Base-by-base conservation (phyloP, 2,888 invertebrate genomes). In the Pantelozetes paolii region DNA sequence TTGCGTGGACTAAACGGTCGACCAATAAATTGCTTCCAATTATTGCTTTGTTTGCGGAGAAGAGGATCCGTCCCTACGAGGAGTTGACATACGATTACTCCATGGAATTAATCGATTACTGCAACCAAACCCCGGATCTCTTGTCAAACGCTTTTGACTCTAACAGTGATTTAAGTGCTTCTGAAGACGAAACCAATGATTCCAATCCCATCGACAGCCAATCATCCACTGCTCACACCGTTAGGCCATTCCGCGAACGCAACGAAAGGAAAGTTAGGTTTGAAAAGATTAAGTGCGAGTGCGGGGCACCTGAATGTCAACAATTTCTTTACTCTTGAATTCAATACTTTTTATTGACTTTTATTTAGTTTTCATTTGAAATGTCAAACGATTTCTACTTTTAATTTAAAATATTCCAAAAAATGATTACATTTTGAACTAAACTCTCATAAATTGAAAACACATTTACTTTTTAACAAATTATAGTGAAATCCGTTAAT, bases 51-150 rank as follows among this genome's bases (percentile, higher is more conserved):
- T 98, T 96, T 83, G 89, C 95, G 0, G 86, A 88, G 15, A 85
- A 89, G 45, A 89, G 90, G 77, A 94, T 97, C 75, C 86, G 87
- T 74, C 86, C 86, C 40, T 90, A 90, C 45, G 94, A 94, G 81
- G 94, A 97, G 81, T 84, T 97, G 6, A 90, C 91, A 23, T 96
- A 96, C 84, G 95, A 97, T 82, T 97, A 97, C 82, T 87, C 74
- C 9, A 64, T 64, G 64, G 64, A 64, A 36, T 2, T 36, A 6
- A 64, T 13, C 1, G 64, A 59, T 18, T 57, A 15, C 8, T 26
- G 28, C n/a, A 59, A 59, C 18, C 28, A 59, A 28, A 28, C 3
- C 15, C 13, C 28, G 15, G 28, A 20, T 5, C 30, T 15, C 6
- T 28, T 18, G 18, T 50, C 50, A n/a, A n/a, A n/a, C n/a, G n/a